Conservation (phyloP, 2,113 vertebrate species). For the Porphyrio hochstetteri region DNA sequence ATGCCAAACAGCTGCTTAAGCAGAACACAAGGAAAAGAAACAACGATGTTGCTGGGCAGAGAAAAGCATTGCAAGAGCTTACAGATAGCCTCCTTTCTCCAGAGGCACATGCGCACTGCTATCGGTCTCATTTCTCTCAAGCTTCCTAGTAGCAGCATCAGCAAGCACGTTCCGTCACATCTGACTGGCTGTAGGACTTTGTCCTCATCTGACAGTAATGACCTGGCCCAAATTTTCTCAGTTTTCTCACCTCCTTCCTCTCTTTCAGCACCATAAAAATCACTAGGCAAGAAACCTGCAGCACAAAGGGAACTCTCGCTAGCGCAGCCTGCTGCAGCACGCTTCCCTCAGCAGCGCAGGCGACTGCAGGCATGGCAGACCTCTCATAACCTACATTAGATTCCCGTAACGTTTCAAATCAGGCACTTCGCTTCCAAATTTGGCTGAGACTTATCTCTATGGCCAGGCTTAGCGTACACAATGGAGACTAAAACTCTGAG, state of each 20-base stretch:
- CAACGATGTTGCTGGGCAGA: slow-evolving; percentile 55
- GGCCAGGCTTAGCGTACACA: slow-evolving; percentile 11
- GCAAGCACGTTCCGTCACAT: slow-evolving; percentile 7
- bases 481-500: background rate
- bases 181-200: slow-evolving; percentile 32
- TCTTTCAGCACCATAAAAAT: slow-evolving; percentile 5
- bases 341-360: background rate
- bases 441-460: slow-evolving; percentile 4
- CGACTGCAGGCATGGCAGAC: slow-evolving; percentile 32
- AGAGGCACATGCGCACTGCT: slow-evolving; percentile 37
- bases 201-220: slow-evolving; percentile 20
- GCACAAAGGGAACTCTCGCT: slow-evolving; percentile 22
- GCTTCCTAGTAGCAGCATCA: slow-evolving; percentile 48
- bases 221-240: slow-evolving; percentile 13
- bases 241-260: slow-evolving; percentile 5
- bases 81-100: slow-evolving; percentile 46
- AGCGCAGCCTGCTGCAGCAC: slow-evolving; percentile 44
- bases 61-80: slow-evolving; percentile 37
- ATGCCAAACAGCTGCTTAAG: slow-evolving; percentile 47
- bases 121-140: slow-evolving; percentile 26
- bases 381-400: slow-evolving; percentile 39
- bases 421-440: slow-evolving; percentile 16
- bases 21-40: slow-evolving; percentile 18
- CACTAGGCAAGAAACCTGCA: slow-evolving; percentile 40
- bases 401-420: background rate